Evolutionary conservation across 2,888 invertebrate species (phyloP).

Genomic region (Timandra comae): DNA sequence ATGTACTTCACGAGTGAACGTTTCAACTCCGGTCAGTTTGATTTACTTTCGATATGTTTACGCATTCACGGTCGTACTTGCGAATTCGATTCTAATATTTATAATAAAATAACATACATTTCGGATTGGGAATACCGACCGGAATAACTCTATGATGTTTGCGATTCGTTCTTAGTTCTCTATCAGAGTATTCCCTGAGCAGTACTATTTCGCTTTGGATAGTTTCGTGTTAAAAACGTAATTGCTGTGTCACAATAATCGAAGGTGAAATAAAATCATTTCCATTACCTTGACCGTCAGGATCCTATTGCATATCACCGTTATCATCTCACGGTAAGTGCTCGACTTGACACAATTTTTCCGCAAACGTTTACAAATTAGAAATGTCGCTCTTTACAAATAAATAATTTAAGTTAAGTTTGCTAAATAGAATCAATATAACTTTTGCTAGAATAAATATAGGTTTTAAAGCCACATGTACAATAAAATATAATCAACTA

Average conservation of each 20-base stretch:
- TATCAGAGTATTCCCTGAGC: not conserved
- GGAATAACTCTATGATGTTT: conserved; percentile 32
- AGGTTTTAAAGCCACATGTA: too few species aligned
- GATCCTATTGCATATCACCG: conserved; percentile 22
- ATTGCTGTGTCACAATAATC: too few species aligned
- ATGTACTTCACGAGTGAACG: conserved; percentile 34
- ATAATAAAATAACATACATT: conserved; percentile 42
- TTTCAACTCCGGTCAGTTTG: conserved; percentile 44
- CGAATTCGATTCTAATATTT: conserved; percentile 48
- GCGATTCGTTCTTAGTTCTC: conserved; percentile 29
- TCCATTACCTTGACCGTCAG: conserved; percentile 26
- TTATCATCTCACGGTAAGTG: conserved; percentile 38
- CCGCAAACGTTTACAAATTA: too few species aligned
- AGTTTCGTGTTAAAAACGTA: too few species aligned
- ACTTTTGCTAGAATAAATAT: too few species aligned
- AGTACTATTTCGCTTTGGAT: too few species aligned
- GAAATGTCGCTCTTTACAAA: too few species aligned
- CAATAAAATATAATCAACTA: too few species aligned
- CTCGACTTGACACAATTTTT: too few species aligned
- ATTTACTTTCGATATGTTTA: conserved; percentile 65
- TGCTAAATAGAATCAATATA: too few species aligned
- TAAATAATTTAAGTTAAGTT: too few species aligned
- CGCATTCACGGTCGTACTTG: conserved; percentile 57
- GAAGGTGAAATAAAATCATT: too few species aligned
- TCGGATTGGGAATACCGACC: conserved; percentile 33